Evolutionary conservation across 2,888 invertebrate species (phyloP), one percentile per base, ranked within the genome.

Genomic region (Diarsia dahlii): DNA sequence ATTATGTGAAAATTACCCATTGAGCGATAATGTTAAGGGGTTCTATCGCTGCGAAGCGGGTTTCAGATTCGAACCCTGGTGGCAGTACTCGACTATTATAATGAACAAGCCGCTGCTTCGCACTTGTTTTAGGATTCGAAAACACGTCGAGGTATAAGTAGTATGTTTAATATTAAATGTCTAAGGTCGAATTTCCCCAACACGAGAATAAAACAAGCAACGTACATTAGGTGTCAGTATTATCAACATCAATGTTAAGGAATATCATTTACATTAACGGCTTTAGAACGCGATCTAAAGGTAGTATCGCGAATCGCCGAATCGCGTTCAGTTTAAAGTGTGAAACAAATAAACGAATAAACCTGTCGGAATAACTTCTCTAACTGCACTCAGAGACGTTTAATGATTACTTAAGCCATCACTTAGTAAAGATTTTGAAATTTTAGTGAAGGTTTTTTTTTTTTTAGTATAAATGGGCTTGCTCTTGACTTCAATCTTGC

Each of bases 1-100:
- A 82, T 82, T 20, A 34, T n/a, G 76, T 23, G 56, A n/a, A 58
- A 64, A 82, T 46, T 1, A 50, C n/a, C 81, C 39, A 13, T 18
- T 46, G 6, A 13, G 18, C 18, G 20, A 39, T n/a, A 28, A 56
- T 23, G 48, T 0, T 13, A 9, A 56, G 48, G 18, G n/a, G 9
- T 18, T 15, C 10, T 13, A 15, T 50, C 18, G 45, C 10, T 45
- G 34, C 46, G 8, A 15, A 54, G 39, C 8, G 13, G 18, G 48
- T 23, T 12, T 8, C 15, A 6, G 54, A 15, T 23, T 74, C 28
- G 20, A 34, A 28, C 62, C 23, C 15, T 3, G 58, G 10, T 13
- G 1, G 18, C 34, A 48, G 48, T 34, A n/a, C 0, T n/a, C 28
- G 18, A 18, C 18, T 28, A 28, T 58, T 18, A 18, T 28, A 58